Percentiles rank a stretch among this genome's conserved stretches.
Conservation (phyloP, 92 coral and sea anemone genomes). For the Porites evermanni region DNA sequence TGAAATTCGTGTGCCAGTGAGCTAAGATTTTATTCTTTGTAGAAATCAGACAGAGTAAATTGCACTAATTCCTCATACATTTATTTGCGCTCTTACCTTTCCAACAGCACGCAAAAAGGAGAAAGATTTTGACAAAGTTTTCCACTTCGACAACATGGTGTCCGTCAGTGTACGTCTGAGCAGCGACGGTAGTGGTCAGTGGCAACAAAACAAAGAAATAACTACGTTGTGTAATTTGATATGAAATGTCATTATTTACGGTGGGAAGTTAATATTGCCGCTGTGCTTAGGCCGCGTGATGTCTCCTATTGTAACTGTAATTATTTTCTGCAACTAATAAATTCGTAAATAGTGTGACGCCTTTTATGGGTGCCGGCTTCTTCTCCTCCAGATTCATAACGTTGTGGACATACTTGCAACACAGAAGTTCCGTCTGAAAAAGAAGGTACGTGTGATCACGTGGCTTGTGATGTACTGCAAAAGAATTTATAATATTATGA, state of each 20-base stretch:
- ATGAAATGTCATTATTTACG: neutral
- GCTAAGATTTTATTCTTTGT: neutral
- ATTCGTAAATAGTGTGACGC: too few species aligned
- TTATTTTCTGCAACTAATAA: too few species aligned
- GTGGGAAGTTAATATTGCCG: neutral
- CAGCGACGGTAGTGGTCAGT: neutral
- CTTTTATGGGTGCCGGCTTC: too few species aligned
- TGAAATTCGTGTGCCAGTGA: slow-evolving; percentile 4
- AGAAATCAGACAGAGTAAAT: neutral
- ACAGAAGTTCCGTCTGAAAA: too few species aligned
- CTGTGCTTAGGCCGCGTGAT: neutral
- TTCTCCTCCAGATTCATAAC: too few species aligned
- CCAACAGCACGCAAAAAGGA: slow-evolving; percentile 39
- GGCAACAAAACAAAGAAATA: neutral
- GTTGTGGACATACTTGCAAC: too few species aligned
- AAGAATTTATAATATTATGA: too few species aligned
- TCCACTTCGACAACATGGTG: slow-evolving; percentile 55
- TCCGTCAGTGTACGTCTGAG: neutral
- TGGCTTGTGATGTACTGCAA: too few species aligned
- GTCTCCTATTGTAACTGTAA: neutral
- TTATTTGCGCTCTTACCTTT: slow-evolving; percentile 17
- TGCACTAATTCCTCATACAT: neutral
- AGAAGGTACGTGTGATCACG: too few species aligned
- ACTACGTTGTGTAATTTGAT: neutral
- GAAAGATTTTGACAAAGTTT: slow-evolving; percentile 24